Evolutionary conservation across 2,888 invertebrate genomes (phyloP).

Genomic region (Protula sp.): DNA sequence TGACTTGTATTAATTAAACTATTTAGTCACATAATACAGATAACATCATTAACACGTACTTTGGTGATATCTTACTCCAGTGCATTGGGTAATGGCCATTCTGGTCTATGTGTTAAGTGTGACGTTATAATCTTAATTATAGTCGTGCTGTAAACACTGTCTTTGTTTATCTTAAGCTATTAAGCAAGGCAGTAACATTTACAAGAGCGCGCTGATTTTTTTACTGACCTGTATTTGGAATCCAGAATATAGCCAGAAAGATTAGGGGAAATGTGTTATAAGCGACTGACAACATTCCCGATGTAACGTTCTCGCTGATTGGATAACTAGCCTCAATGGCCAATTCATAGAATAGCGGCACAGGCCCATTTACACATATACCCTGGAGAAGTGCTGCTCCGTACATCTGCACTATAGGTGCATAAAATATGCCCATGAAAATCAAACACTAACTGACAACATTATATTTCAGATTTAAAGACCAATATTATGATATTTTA

Average conservation of each 20-base stretch:
- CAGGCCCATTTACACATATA: constrained; percentile 20
- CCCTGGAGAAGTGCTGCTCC: constrained; percentile 15
- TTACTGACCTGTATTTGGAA: constrained; percentile 23
- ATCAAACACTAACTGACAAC: no score
- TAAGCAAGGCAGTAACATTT: neutral
- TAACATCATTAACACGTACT: no score
- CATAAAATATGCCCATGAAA: no score
- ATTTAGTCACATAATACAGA: no score
- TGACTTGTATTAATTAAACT: no score
- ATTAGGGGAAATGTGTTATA: constrained; percentile 23
- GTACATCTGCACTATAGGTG: constrained; percentile 16
- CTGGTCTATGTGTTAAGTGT: neutral
- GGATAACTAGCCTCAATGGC: constrained; percentile 26
- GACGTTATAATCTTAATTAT: no score
- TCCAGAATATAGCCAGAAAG: constrained; percentile 21
- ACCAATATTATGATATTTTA: no score
- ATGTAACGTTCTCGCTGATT: constrained; percentile 20
- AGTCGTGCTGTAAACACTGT: no score
- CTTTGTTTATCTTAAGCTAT: no score
- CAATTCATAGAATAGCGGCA: constrained; percentile 25
- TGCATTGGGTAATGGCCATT: no score
- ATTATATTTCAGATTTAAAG: no score
- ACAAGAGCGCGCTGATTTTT: neutral
- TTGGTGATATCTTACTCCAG: no score
- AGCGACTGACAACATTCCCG: constrained; percentile 17